Base-by-base conservation (phyloP, 2,113 vertebrate species). In the Helogale parvula region DNA sequence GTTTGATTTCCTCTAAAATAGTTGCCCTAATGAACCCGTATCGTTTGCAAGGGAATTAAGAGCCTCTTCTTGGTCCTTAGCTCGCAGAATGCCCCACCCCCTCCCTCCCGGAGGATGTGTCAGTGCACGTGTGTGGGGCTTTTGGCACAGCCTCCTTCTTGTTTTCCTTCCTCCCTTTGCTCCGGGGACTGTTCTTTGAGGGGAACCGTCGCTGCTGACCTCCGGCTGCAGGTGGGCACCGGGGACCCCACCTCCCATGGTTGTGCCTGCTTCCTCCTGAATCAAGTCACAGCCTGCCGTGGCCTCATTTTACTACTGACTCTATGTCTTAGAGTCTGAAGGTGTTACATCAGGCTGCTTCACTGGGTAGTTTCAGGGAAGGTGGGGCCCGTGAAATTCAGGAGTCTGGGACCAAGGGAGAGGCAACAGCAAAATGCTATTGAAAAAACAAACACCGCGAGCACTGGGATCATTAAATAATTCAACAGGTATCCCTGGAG, bases 1-100 rank as follows among this genome's bases (percentile, higher is more conserved):
- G 88, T 96, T 90, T 66, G 65, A 84, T 77, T 97, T 96, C 93
- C 92, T 77, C 86, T 85, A 92, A 52, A 85, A 94, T 83, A 68
- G 87, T 50, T 77, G 89, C 66, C 77, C 89, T 50, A 8, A 31
- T 66, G 66, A 93, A 72, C 68, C 63, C 7, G 0, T 1, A 15
- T 21, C 19, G 38, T 87, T 96, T 76, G 71, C 35, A 35, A n/a
- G 45, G 33, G 66, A 79, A 45, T 72, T 35, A 52, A 66, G 86
- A 91, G 84, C 41, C 65, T 69, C 3, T 27, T 54, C 57, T 54
- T 23, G 23, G 38, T 88, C 50, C 60, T 63, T 12, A 23, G 13
- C 54, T 74, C 57, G 2, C 17, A 8, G 3, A n/a, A 45, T 0
- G 1, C 87, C 41, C 3, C 17, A 7, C 29, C 47, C n/a, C 52